Base-by-base conservation (phyloP, 2,113 vertebrate genomes). In the Chaetodon auriga region DNA sequence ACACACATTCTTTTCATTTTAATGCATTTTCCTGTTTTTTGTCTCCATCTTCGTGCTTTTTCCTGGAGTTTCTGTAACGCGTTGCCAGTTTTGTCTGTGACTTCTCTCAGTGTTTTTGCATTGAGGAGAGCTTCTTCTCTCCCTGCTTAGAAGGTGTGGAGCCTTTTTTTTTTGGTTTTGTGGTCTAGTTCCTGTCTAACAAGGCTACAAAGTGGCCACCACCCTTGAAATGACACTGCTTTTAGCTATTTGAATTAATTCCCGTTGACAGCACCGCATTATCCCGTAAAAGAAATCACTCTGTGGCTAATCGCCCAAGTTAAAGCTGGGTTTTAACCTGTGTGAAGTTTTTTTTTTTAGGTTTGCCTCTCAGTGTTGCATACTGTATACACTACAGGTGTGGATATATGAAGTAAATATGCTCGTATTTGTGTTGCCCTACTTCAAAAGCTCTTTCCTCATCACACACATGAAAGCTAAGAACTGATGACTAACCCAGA, bases 381-480 rank as follows among this genome's bases (percentile, higher is more conserved):
- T 10, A 19, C 21, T 23, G 0, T 21, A 35, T 13, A 25, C 19
- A 30, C 3, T 41, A 35, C 53, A 62, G 74, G 43, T 62, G 64
- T 76, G 41, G 43, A n/a, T 25, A n/a, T 36, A 23, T n/a, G 10
- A 41, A 38, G 9, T 58, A 61, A 21, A 45, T 66, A 66, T 16
- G 45, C 38, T 11, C 55, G 38, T 70, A 23, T 64, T 23, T n/a
- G 36, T 70, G 36, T 82, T 38, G 11, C 23, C 19, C 23, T 15
- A 68, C 85, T 86, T 92, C 76, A 87, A 88, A 30, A 90, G 82
- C 48, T 74, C 38, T 70, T 48, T 78, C 46, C 45, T 80, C 68
- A 66, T 75, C 46, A 72, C 43, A 83, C 21, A 87, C 77, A 84
- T 90, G 77, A 89, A 87, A 91, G 81, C 75, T 70, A 38, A 5